Conservation (phyloP, 2,797 vertebrate genomes). For the Sus cebifrons region DNA sequence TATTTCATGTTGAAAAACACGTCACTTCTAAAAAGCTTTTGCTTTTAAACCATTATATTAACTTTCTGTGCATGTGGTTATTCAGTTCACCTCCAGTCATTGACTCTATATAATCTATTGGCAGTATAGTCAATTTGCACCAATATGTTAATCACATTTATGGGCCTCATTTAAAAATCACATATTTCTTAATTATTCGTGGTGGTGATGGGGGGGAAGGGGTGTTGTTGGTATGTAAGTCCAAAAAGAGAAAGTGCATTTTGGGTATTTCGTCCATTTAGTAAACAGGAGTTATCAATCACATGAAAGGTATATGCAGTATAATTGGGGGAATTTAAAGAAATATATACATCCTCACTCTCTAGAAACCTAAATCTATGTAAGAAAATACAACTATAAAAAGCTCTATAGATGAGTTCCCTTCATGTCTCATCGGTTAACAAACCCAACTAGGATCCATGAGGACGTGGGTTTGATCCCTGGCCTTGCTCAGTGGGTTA, state of each 20-base stretch:
- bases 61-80: not conserved
- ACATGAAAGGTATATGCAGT: not conserved
- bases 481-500: no score
- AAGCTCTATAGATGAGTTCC: not conserved
- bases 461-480: no score
- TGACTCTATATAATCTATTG: not conserved
- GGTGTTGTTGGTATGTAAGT: not conserved
- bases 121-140: no score
- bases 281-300: not conserved
- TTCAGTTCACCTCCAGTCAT: not conserved
- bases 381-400: not conserved
- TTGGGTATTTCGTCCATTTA: constrained; percentile 35
- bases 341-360: not conserved
- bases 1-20: constrained; percentile 45
- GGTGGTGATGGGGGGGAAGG: not conserved
- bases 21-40: constrained; percentile 8
- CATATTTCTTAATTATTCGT: constrained; percentile 13
- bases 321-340: not conserved
- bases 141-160: not conserved
- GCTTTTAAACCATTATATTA: not conserved
- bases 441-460: no score
- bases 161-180: not conserved
- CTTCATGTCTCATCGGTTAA: no score
- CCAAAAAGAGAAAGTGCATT: not conserved
- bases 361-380: not conserved